Evolutionary conservation across 2,888 invertebrate species (phyloP).

Genomic region (Drosophila nigricruria): DNA sequence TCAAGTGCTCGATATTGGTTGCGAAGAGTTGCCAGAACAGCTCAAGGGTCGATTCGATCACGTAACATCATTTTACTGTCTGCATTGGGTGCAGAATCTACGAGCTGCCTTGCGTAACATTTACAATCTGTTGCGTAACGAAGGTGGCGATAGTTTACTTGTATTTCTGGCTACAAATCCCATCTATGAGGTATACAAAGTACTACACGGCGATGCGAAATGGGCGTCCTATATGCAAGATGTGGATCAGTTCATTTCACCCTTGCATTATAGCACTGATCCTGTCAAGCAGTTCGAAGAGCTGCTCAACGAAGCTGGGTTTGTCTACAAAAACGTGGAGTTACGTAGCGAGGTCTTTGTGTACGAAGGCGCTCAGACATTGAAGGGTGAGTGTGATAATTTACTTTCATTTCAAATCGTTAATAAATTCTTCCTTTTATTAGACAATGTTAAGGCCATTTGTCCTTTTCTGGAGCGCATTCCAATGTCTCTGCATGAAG

Average conservation of each 20-base stretch:
- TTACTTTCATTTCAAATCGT: rapidly evolving
- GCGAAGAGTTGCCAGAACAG: slow-evolving; percentile 86
- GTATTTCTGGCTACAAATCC: slow-evolving; percentile 90
- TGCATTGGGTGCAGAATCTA: slow-evolving; percentile 92
- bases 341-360: slow-evolving; percentile 87
- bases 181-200: slow-evolving; percentile 89
- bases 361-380: slow-evolving; percentile 87
- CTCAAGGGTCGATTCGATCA: slow-evolving; percentile 88
- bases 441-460: slow-evolving; percentile 89
- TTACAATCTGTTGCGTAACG: slow-evolving; percentile 88
- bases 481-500: slow-evolving; percentile 87
- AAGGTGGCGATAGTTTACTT: slow-evolving; percentile 89
- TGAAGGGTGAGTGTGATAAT: slow-evolving; percentile 86
- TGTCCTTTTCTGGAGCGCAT: slow-evolving; percentile 90
- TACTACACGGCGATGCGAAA: slow-evolving; percentile 86
- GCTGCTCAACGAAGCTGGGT: slow-evolving; percentile 87
- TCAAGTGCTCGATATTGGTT: slow-evolving; percentile 86
- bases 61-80: slow-evolving; percentile 91
- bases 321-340: slow-evolving; percentile 87
- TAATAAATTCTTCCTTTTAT: not conserved
- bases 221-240: slow-evolving; percentile 90
- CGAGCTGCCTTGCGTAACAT: slow-evolving; percentile 88
- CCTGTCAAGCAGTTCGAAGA: slow-evolving; percentile 87
- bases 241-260: slow-evolving; percentile 88
- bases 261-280: slow-evolving; percentile 88